Conservation (phyloP, 2,888 invertebrate genomes). For the Scaptomyza cyrtandrae region DNA sequence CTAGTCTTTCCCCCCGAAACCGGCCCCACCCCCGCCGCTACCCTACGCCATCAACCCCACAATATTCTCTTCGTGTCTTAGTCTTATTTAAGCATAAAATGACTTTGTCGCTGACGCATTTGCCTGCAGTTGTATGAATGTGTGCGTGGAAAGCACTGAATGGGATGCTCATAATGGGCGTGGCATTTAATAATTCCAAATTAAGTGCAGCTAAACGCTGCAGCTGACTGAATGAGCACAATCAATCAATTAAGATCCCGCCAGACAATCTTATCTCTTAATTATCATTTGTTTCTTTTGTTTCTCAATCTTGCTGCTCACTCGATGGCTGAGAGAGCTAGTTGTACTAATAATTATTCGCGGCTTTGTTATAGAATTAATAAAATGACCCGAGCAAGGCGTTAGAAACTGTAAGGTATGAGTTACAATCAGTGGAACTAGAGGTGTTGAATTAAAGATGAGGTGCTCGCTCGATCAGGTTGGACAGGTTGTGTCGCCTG, state of each 20-base stretch:
- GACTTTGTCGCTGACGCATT: slow-evolving; percentile 50
- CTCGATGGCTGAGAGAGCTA: background rate
- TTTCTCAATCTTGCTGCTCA: slow-evolving; percentile 1
- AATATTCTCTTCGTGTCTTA: slow-evolving; percentile 38
- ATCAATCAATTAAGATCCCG: slow-evolving; percentile 36
- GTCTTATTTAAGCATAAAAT: slow-evolving; percentile 71
- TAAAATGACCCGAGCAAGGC: too few relatives aligned
- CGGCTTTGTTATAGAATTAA: too few relatives aligned
- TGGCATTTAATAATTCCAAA: slow-evolving; percentile 36
- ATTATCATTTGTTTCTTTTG: background rate
- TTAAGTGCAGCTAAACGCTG: slow-evolving; percentile 23
- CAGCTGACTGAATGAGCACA: slow-evolving; percentile 40
- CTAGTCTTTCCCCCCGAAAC: background rate
- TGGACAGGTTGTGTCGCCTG: slow-evolving; percentile 3
- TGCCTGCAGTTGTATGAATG: background rate
- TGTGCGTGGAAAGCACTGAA: background rate
- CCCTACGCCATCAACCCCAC: background rate
- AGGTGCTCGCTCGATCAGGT: background rate
- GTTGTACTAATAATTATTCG: too few relatives aligned
- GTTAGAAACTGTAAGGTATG: too few relatives aligned
- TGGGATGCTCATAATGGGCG: slow-evolving; percentile 27
- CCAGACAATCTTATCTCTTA: background rate
- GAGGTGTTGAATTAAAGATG: too few relatives aligned
- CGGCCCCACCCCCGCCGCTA: background rate
- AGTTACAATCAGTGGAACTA: background rate